Evolutionary conservation across 2,797 vertebrate genomes (phyloP).

Genomic region (Onychomys leucogaster): DNA sequence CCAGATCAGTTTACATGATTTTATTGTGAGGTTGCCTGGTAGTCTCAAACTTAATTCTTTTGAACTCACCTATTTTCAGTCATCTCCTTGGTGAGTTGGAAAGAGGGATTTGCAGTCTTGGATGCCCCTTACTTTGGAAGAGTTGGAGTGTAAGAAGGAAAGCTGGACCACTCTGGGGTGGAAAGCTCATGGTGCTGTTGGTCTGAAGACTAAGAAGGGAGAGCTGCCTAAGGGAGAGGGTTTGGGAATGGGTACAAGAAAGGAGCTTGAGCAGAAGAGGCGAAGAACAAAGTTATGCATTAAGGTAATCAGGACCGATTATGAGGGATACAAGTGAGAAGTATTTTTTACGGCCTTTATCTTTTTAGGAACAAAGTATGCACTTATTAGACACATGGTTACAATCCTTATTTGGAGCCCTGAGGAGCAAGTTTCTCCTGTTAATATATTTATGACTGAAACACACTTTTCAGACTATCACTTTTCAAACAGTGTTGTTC

Average conservation of each 20-base stretch:
- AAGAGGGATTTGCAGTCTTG: background rate
- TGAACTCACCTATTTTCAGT: background rate
- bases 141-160: background rate
- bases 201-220: constrained; percentile 1
- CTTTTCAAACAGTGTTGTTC: background rate
- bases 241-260: background rate
- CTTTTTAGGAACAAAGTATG: background rate
- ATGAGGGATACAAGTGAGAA: background rate
- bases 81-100: background rate
- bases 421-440: constrained; percentile 10
- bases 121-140: background rate
- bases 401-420: background rate
- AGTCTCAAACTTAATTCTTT: background rate
- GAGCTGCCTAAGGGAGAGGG: background rate
- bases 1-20: background rate
- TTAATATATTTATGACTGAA: background rate
- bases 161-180: background rate
- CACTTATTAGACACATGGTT: constrained; percentile 8
- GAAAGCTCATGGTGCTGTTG: background rate
- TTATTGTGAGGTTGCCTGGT: background rate
- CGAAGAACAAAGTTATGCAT: background rate
- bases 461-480: background rate
- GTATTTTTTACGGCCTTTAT: constrained; percentile 29
- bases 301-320: background rate
- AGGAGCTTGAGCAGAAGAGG: background rate